Evolutionary conservation across 2,888 invertebrate genomes (phyloP).

Genomic region (Tinea trinotella): DNA sequence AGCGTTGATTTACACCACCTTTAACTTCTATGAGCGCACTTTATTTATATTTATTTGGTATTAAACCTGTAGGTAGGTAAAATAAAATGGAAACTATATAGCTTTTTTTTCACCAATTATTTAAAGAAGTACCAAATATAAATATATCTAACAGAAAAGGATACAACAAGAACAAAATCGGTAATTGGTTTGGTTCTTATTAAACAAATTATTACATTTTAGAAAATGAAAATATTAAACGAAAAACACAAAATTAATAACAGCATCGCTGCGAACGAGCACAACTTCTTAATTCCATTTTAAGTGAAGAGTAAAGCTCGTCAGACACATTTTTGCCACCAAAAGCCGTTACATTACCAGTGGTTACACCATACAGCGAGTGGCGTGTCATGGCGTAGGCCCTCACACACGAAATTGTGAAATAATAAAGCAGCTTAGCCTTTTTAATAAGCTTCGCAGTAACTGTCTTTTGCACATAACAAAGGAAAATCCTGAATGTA

Average conservation of each 20-base stretch:
- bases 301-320: conserved; percentile 13
- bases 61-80: too few relatives aligned
- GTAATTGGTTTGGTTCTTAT: too few relatives aligned
- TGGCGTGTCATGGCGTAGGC: conserved; percentile 5
- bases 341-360: conserved; percentile 16
- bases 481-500: neutral
- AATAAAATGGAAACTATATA: too few relatives aligned
- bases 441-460: conserved; percentile 5
- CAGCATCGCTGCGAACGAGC: neutral
- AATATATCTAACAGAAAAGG: too few relatives aligned
- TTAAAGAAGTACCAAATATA: too few relatives aligned
- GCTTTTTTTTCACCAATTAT: too few relatives aligned
- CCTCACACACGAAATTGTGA: conserved; percentile 5
- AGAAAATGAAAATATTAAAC: neutral
- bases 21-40: too few relatives aligned
- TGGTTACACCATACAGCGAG: conserved; percentile 12
- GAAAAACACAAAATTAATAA: neutral
- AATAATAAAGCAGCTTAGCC: conserved; percentile 14
- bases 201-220: too few relatives aligned
- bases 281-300: conserved; percentile 6
- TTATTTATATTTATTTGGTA: too few relatives aligned
- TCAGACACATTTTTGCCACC: conserved; percentile 13
- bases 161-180: too few relatives aligned
- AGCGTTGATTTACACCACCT: too few relatives aligned
- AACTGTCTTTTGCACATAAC: neutral